These are phyloP conservation scores for Drosophila kurseongensis DNA, from an alignment of 1,140 invertebrate species.

Conservation along the genomic window DNA sequence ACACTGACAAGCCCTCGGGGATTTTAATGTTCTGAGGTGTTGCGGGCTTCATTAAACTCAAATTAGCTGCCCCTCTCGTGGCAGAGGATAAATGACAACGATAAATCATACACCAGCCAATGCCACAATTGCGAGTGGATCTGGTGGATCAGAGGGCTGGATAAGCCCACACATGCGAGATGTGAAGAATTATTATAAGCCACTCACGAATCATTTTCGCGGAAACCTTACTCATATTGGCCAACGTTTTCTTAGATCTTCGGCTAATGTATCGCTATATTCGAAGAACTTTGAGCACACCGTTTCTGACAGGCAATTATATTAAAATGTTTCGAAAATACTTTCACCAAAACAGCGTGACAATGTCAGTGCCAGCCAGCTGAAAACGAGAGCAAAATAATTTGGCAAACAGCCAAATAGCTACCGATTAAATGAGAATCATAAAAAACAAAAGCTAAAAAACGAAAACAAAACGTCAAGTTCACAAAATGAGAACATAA, in stretches of 20 bases:
- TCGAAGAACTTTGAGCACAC: conserved; percentile 34
- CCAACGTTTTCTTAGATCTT: conserved; percentile 28
- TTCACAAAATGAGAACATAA: conserved; percentile 45
- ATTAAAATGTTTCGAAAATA: conserved; percentile 63
- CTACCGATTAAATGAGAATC: conserved; percentile 57
- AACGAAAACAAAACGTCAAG: conserved; percentile 31
- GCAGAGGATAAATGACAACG: conserved; percentile 47
- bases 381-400: conserved; percentile 78
- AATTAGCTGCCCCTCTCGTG: conserved; percentile 49
- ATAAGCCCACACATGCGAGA: conserved; percentile 39
- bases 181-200: conserved; percentile 16
- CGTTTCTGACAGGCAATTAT: conserved; percentile 68
- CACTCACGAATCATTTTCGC: conserved; percentile 12
- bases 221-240: conserved; percentile 13
- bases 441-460: conserved; percentile 37
- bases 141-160: conserved; percentile 45
- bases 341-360: conserved; percentile 64
- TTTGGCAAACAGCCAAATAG: conserved; percentile 65
- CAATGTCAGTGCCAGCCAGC: conserved; percentile 72
- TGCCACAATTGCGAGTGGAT: conserved; percentile 37
- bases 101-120: conserved; percentile 59
- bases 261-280: conserved; percentile 28
- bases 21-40: conserved; percentile 39
- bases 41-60: conserved; percentile 60
- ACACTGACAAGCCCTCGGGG: conserved; percentile 51